Evolutionary conservation across 2,888 invertebrate species (phyloP).

Genomic region (Smittia aterrima): DNA sequence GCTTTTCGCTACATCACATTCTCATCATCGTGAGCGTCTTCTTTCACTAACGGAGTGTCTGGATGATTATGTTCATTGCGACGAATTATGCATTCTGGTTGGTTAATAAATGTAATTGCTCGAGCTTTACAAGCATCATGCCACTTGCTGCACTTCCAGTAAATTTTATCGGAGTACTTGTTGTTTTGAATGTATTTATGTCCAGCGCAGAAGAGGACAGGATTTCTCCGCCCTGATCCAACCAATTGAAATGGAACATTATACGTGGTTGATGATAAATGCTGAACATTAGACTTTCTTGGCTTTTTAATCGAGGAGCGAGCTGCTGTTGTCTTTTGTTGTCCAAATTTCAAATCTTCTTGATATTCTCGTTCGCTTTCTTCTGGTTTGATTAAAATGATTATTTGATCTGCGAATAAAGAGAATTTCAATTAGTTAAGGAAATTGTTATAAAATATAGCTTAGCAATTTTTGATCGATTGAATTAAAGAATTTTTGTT

Average conservation of each 20-base stretch:
- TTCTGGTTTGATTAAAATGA: no score
- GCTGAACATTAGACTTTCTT: background rate
- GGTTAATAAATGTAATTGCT: constrained; percentile 50
- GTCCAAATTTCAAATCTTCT: background rate
- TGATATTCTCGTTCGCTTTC: background rate
- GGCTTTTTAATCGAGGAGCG: background rate
- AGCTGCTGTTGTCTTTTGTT: background rate
- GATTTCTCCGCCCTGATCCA: constrained; percentile 48
- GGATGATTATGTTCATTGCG: constrained; percentile 53
- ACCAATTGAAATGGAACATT: constrained; percentile 30
- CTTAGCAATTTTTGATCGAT: no score
- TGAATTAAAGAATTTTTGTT: no score
- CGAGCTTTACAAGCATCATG: constrained; percentile 52
- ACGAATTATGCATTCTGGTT: constrained; percentile 46
- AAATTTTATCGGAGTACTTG: constrained; percentile 51
- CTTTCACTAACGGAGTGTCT: background rate
- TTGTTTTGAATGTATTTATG: constrained; percentile 54
- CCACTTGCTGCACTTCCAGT: constrained; percentile 53
- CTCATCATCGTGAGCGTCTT: background rate
- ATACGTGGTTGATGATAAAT: constrained; percentile 3
- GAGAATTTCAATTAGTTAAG: no score
- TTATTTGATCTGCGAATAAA: no score
- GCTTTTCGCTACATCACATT: no score
- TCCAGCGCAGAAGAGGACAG: constrained; percentile 50
- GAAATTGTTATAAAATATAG: no score